These are phyloP conservation scores for Timema cristinae DNA, from an alignment of 2,888 invertebrate species.

Conservation along the genomic window DNA sequence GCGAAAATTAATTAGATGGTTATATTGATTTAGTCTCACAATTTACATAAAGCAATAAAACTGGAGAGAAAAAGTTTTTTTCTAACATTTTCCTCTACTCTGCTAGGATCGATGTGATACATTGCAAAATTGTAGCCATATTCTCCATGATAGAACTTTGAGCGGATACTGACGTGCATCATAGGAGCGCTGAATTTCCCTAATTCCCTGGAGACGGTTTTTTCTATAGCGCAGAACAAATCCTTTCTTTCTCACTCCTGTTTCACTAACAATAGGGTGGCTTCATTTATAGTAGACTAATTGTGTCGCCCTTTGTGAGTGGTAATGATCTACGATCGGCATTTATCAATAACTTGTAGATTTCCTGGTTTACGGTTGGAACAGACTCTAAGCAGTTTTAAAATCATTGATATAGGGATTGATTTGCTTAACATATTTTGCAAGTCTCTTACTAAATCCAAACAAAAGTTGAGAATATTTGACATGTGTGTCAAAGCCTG, in stretches of 20 bases:
- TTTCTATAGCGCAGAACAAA: background rate
- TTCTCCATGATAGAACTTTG: too few species aligned
- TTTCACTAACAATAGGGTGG: background rate
- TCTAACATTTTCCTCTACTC: too few species aligned
- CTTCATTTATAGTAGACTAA: background rate
- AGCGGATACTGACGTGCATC: too few species aligned
- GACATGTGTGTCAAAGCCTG: background rate
- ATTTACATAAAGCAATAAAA: too few species aligned
- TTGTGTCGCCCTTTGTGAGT: background rate
- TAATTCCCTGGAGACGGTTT: background rate
- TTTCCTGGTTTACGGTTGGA: background rate
- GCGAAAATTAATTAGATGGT: too few species aligned
- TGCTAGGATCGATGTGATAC: too few species aligned
- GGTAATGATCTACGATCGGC: background rate
- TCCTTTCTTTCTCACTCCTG: background rate
- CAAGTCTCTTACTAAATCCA: background rate
- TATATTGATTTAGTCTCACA: too few species aligned
- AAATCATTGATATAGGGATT: background rate
- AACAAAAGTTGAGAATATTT: too few species aligned
- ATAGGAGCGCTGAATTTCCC: too few species aligned
- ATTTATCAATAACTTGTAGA: background rate
- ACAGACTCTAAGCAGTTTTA: background rate
- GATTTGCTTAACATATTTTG: background rate
- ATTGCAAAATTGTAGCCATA: too few species aligned
- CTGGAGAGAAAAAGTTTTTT: too few species aligned